These are phyloP conservation scores for Ctenodactylus gundi DNA, from an alignment of 2,113 vertebrate genomes.

Conservation along the genomic window DNA sequence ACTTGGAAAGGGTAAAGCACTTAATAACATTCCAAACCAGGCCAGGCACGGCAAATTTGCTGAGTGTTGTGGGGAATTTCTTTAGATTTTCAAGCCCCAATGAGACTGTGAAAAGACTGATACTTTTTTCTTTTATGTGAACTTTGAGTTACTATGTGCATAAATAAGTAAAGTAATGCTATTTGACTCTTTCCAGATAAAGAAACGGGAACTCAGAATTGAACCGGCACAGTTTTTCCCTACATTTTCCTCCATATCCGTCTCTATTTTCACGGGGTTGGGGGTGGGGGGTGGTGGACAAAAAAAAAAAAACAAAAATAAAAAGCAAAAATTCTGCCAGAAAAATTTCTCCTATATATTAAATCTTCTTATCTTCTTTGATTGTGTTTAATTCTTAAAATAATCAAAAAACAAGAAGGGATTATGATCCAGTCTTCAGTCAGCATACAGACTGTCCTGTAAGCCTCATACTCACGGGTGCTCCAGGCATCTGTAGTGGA, in stretches of 20 bases:
- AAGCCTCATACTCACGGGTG: fast-evolving
- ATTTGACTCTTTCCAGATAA: neutral
- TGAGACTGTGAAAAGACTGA: neutral
- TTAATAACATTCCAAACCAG: conserved; percentile 55
- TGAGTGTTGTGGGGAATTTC: conserved; percentile 11
- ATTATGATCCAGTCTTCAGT: neutral
- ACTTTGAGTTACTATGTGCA: conserved; percentile 13
- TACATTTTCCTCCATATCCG: neutral
- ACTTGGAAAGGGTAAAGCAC: conserved; percentile 43
- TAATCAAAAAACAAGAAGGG: neutral
- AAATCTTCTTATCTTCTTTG: neutral
- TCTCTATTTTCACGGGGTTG: neutral
- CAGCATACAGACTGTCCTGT: neutral
- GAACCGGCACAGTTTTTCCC: neutral
- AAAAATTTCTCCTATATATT: neutral
- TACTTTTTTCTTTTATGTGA: conserved; percentile 1
- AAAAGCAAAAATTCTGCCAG: neutral
- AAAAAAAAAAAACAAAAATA: neutral
- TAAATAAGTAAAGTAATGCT: conserved; percentile 38
- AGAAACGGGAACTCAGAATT: neutral
- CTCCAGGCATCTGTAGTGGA: neutral
- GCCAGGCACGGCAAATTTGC: neutral
- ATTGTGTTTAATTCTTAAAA: neutral
- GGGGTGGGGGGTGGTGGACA: neutral
- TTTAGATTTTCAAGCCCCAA: neutral